Percentiles rank a stretch among this genome's conserved stretches.
Evolutionary conservation across 2,797 vertebrate genomes (phyloP).

Genomic region (Scyliorhinus canicula): DNA sequence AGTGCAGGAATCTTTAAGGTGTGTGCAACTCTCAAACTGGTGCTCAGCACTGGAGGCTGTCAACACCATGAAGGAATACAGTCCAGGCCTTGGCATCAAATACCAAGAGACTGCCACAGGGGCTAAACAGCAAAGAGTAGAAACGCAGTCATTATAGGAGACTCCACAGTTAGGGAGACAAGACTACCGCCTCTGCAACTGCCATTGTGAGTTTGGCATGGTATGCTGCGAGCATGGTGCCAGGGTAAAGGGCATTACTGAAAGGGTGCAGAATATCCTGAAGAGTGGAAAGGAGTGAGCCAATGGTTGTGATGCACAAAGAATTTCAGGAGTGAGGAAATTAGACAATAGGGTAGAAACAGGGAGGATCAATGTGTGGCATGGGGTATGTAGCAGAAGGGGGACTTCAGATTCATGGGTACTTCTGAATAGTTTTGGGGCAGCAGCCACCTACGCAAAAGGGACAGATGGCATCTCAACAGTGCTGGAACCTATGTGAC

Average conservation of each 20-base stretch:
- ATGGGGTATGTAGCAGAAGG: not conserved
- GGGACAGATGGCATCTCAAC: not conserved
- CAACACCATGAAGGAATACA: not conserved
- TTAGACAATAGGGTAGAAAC: too few species aligned
- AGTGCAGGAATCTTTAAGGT: not conserved
- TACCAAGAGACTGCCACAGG: not conserved
- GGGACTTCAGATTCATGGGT: not conserved
- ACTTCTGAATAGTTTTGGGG: too few species aligned
- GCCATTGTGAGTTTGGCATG: not conserved
- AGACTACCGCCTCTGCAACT: too few species aligned
- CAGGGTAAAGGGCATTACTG: not conserved
- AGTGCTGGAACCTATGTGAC: too few species aligned
- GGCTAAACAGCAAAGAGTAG: not conserved
- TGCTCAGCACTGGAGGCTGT: not conserved
- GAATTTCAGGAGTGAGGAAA: not conserved
- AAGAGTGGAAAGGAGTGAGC: too few species aligned
- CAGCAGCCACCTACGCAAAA: not conserved
- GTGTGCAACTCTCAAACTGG: not conserved
- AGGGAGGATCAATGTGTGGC: too few species aligned
- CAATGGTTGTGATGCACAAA: not conserved
- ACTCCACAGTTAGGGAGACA: not conserved
- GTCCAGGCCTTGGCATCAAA: not conserved
- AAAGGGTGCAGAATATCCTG: not conserved
- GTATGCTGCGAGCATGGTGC: not conserved
- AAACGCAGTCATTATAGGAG: not conserved